phyloP scores from a whole-genome alignment of 1,140 invertebrate genomes.

The Prorops nasuta region DNA sequence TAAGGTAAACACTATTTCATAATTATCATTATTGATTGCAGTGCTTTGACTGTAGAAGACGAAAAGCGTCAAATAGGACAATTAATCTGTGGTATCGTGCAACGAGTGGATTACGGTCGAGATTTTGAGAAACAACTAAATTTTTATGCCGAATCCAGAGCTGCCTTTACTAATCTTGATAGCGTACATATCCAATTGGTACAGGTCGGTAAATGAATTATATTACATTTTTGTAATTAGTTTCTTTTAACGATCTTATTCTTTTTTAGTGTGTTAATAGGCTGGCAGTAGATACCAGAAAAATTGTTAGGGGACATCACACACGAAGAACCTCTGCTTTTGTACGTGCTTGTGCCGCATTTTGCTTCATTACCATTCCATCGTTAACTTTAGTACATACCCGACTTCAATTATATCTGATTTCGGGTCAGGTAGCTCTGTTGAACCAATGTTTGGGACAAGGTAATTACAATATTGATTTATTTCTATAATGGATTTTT shows the following conservation, averaged over 20 bases:
- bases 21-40: constrained; percentile 50
- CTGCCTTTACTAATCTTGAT: constrained; percentile 87
- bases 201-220: constrained; percentile 61
- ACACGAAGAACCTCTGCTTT: constrained; percentile 80
- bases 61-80: constrained; percentile 83
- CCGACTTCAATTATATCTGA: constrained; percentile 81
- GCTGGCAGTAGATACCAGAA: constrained; percentile 71
- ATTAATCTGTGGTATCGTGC: constrained; percentile 79
- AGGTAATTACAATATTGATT: constrained; percentile 58
- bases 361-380: constrained; percentile 93
- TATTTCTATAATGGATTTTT: constrained; percentile 4
- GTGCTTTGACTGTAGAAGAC: constrained; percentile 90
- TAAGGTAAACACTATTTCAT: too few species aligned
- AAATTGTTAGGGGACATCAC: constrained; percentile 73
- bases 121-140: constrained; percentile 89
- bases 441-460: constrained; percentile 89
- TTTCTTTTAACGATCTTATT: too few species aligned
- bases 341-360: constrained; percentile 91
- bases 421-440: constrained; percentile 85
- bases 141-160: constrained; percentile 90
- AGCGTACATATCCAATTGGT: constrained; percentile 80
- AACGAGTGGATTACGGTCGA: constrained; percentile 75
- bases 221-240: not conserved
- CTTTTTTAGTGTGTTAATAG: constrained; percentile 73
- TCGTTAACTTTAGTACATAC: constrained; percentile 76